Base-by-base conservation (phyloP, 1,140 invertebrate genomes). In the Calephelis virginiensis region DNA sequence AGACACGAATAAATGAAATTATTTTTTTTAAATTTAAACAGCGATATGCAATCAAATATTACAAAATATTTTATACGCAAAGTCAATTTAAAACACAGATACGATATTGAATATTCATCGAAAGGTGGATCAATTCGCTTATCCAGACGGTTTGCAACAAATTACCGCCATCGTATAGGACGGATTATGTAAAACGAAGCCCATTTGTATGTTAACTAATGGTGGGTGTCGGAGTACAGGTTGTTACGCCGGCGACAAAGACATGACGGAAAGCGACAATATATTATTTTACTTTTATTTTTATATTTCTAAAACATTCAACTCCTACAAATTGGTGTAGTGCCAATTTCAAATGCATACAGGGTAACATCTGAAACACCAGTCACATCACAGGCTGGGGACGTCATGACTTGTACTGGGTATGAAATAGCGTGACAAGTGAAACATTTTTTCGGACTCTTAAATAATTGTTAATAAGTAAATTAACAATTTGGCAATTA, bases 161-260 rank as follows among this genome's bases (percentile, higher is more conserved):
- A 89, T 89, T 88, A 87, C 85, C 80, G 76, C 74, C 81, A 82
- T 82, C 81, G 78, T 76, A 77, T 78, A 78, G 77, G 85, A 86
- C 80, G 86, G 85, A 89, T 90, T 90, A 90, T 90, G 87, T 90
- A 88, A 89, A 89, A 84, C 84, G 82, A 90, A 71, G 70, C 80
- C 87, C 84, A 90, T 90, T 90, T 89, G 78, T 90, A 90, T 90
- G 87, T 85, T 80, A 90, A 90, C 85, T 86, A 87, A 88, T 87
- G 87, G 82, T 74, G 83, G 77, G 78, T 83, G 84, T 80, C 83
- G 78, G 68, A 73, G 73, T 80, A 80, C 75, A 74, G 48, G 63
- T 71, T 70, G 73, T 73, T 73, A 71, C 68, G 70, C 38, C 68
- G 70, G 60, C 73, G 74, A 76, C 72, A 68, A 73, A 73, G 77